These are phyloP conservation scores for Zoanthus solanderi DNA, from an alignment of 92 coral and sea anemone species.

Conservation along the genomic window DNA sequence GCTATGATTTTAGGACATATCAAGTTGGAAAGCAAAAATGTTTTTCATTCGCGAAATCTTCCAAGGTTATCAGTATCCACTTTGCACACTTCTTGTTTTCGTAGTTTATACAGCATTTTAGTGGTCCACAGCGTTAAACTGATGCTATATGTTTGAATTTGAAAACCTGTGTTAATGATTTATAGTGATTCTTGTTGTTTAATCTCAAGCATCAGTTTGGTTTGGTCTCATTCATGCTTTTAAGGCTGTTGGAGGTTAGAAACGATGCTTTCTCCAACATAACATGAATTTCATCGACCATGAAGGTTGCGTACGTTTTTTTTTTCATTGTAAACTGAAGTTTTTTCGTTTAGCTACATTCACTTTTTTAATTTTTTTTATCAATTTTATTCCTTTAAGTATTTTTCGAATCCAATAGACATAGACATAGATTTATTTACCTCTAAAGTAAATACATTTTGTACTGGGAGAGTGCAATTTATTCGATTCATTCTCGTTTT, in stretches of 20 bases:
- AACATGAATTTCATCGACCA: conserved; percentile 39
- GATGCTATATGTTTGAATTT: too few species aligned
- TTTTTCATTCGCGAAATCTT: conserved; percentile 39
- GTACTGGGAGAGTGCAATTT: too few species aligned
- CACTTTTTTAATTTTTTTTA: not conserved
- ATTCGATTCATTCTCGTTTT: too few species aligned
- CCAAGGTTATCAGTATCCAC: not conserved
- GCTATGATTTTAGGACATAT: not conserved
- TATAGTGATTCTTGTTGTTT: not conserved
- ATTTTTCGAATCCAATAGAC: too few species aligned
- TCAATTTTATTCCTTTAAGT: not conserved
- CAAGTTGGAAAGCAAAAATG: not conserved
- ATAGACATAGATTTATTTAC: too few species aligned
- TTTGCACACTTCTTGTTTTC: too few species aligned
- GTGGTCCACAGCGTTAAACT: too few species aligned
- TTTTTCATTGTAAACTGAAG: not conserved
- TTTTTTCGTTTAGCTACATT: not conserved
- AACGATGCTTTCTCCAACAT: conserved; percentile 27
- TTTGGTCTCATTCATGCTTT: not conserved
- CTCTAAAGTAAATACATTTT: too few species aligned
- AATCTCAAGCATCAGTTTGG: not conserved
- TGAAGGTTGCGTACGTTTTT: conserved; percentile 23
- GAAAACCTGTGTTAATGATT: conserved; percentile 16
- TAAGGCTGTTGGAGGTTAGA: not conserved
- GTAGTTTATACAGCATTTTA: too few species aligned